Conservation (phyloP, 2,888 invertebrate species). For the Scaptomyza reducta region DNA sequence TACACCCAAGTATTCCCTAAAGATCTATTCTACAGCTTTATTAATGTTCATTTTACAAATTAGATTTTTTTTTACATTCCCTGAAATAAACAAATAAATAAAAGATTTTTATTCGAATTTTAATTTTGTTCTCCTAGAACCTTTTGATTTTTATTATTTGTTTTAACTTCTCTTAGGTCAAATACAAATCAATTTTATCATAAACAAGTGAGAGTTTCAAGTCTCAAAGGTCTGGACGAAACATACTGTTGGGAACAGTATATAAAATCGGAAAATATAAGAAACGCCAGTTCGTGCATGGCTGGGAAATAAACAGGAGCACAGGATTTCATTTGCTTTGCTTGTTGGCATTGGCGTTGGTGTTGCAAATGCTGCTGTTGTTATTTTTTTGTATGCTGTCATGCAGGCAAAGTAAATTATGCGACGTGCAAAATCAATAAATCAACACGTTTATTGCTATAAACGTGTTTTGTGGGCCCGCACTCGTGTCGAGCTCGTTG, state of each 20-base stretch:
- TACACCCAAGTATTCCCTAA: neutral
- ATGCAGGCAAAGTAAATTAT: conserved; percentile 78
- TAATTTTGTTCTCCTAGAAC: too few species aligned
- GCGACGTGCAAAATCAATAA: conserved; percentile 80
- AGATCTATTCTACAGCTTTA: neutral
- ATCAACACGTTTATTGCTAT: conserved; percentile 79
- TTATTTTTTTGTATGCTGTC: conserved; percentile 43
- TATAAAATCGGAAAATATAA: conserved; percentile 31
- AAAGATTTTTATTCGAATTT: too few species aligned
- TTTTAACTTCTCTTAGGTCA: too few species aligned
- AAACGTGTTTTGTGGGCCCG: conserved; percentile 61
- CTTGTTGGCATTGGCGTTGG: conserved; percentile 42
- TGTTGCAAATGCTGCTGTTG: conserved; percentile 23
- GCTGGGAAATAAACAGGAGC: conserved; percentile 70
- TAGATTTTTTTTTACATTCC: too few species aligned
- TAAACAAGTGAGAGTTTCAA: too few species aligned
- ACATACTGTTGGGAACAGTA: neutral
- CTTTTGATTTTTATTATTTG: too few species aligned
- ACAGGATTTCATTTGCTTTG: conserved; percentile 69
- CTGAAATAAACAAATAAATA: too few species aligned
- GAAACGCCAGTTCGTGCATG: conserved; percentile 32
- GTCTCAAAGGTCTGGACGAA: too few species aligned
- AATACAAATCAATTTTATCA: too few species aligned
- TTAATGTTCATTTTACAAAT: too few species aligned
- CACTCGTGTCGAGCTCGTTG: conserved; percentile 5